Percentiles rank a stretch among this genome's conserved stretches.
These are phyloP conservation scores for Rhyacophila evoluta DNA, from an alignment of 2,888 invertebrate species.

Conservation along the genomic window DNA sequence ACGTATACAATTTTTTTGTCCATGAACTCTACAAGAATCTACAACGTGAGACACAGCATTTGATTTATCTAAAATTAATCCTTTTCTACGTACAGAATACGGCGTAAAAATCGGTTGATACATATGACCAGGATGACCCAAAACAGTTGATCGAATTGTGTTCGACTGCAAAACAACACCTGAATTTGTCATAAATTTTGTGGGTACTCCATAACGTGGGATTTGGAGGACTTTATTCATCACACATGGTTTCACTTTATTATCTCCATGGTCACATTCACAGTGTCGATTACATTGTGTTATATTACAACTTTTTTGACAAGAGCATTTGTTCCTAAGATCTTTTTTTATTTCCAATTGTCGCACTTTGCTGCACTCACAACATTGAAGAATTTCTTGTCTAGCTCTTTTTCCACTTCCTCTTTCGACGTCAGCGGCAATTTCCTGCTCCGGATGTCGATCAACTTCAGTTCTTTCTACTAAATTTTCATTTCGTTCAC, in stretches of 20 bases:
- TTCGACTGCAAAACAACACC: not conserved
- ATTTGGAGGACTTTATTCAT: not conserved
- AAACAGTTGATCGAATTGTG: not conserved
- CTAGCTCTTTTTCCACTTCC: not conserved
- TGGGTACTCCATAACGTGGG: not conserved
- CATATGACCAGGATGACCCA: constrained; percentile 2
- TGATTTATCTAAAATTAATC: not conserved
- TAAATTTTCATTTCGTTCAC: not conserved
- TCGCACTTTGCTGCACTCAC: not conserved
- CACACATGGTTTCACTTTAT: not conserved
- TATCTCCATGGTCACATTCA: not conserved
- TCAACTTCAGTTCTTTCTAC: not conserved
- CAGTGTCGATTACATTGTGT: too few species aligned
- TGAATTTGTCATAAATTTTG: not conserved
- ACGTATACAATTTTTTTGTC: not conserved
- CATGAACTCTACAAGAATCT: not conserved
- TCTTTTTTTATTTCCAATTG: not conserved
- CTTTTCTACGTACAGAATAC: not conserved
- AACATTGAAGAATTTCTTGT: not conserved
- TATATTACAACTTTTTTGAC: too few species aligned
- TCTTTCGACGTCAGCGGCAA: not conserved
- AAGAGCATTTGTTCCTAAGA: too few species aligned
- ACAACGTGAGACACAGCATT: not conserved
- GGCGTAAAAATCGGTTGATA: constrained; percentile 17
- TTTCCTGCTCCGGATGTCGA: not conserved